A percentile compares a stretch with the other conserved stretches of the same genome.
phyloP scores from a whole-genome alignment of 2,888 invertebrate genomes.

The Eupeodes luniger region DNA sequence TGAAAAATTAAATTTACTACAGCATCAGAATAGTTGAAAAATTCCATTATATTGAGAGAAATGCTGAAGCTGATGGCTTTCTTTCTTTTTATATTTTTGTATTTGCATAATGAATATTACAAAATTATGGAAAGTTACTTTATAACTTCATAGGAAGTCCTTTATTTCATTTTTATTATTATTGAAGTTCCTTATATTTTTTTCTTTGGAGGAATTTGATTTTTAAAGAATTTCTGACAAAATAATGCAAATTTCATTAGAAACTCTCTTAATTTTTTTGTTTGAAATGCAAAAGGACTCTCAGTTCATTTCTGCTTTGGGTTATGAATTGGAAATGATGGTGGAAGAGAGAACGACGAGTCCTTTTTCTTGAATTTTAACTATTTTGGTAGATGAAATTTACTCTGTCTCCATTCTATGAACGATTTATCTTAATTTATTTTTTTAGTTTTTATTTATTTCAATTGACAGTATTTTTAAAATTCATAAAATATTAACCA shows the following conservation, averaged over 20 bases:
- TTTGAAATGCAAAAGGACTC: not conserved
- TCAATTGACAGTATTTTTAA: slow-evolving; percentile 17
- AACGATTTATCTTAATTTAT: slow-evolving; percentile 5
- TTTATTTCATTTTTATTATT: not conserved
- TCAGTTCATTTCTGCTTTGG: not conserved
- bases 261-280: not conserved
- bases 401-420: slow-evolving; percentile 45
- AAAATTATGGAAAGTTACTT: slow-evolving; percentile 66
- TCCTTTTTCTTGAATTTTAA: not conserved
- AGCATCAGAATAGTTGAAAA: slow-evolving; percentile 66
- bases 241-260: slow-evolving; percentile 8
- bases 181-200: not conserved
- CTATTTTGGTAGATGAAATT: not conserved
- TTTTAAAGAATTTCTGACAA: not conserved
- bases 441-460: slow-evolving; percentile 13
- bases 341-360: not conserved
- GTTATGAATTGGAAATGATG: not conserved
- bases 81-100: not conserved
- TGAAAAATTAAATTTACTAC: slow-evolving; percentile 59
- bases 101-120: slow-evolving; percentile 61
- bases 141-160: slow-evolving; percentile 22
- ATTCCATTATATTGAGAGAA: slow-evolving; percentile 36
- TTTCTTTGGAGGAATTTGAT: not conserved
- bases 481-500: slow-evolving; percentile 28
- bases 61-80: not conserved